Base-by-base conservation (phyloP, 92 coral and sea anemone species). In the Pocillopora grandis region DNA sequence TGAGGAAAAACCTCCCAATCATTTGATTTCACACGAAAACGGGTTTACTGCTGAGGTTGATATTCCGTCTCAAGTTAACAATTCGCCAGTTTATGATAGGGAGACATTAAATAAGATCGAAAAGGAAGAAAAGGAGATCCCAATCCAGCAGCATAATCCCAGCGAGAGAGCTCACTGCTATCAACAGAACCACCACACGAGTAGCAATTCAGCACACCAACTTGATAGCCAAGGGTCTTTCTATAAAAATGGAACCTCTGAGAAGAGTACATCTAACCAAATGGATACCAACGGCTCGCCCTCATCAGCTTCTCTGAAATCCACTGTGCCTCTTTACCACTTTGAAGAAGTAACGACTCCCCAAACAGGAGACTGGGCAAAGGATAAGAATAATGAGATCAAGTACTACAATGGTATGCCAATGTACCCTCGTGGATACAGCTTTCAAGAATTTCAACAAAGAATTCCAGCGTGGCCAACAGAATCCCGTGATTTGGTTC, bases 251-350 rank as follows among this genome's bases (percentile, higher is more conserved):
- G 57, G 49, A 19, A 12, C 79, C 35, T 48, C 64, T 35, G 79
- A 58, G 42, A 58, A 14, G 2, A 49, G n/a, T 18, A 18, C 80
- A 61, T 33, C 80, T 59, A 17, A 59, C 57, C 80, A 59, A 27
- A 35, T 33, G 12, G 36, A 10, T 42, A 60, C 68, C 80, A 76
- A 18, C 69, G 12, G 21, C 63, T n/a, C 60, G 12, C 33, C 37
- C 19, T 55, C 68, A 33, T 59, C 80, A 35, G 13, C 27, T 61
- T 33, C 64, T 62, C 18, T 35, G 60, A 36, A 36, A 10, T 62
- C 52, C 13, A 77, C 70, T n/a, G 33, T 58, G 13, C 85, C 85
- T 31, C 77, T 71, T 61, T 58, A 71, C 42, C 71, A 81, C 77
- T 10, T 81, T 21, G 60, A 71, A 33, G 70, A 20, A 19, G 11